Conservation (phyloP, 1,140 invertebrate species). For the Doryteuthis pealeii region DNA sequence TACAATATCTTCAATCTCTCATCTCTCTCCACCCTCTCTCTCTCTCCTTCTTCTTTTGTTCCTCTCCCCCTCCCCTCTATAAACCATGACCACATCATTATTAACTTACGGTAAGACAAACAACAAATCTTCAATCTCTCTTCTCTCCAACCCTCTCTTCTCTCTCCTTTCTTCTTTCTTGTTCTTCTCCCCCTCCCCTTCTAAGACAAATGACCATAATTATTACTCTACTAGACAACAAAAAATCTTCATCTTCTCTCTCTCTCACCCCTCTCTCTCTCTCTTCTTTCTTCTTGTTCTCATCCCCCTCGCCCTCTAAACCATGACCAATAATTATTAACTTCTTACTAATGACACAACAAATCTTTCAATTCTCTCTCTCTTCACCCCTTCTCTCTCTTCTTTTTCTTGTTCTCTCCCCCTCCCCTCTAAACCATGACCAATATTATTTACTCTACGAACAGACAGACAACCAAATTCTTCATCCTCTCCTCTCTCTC, state of each 20-base stretch:
- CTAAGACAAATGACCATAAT: too few relatives aligned
- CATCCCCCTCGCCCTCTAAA: slow-evolving; percentile 7
- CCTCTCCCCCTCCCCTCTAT: not conserved
- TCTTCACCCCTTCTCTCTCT: slow-evolving; percentile 3
- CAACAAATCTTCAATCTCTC: not conserved
- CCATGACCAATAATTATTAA: too few relatives aligned
- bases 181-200: slow-evolving; percentile 8
- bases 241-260: too few relatives aligned
- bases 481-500: slow-evolving; percentile 10
- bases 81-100: too few relatives aligned
- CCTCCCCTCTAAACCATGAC: too few relatives aligned
- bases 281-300: not conserved
- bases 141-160: not conserved
- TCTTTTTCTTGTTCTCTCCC: too few relatives aligned
- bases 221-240: too few relatives aligned
- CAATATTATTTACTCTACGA: too few relatives aligned
- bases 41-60: not conserved
- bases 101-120: too few relatives aligned
- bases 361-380: not conserved
- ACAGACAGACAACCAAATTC: too few relatives aligned
- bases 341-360: too few relatives aligned
- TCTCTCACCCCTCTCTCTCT: not conserved
- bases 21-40: not conserved
- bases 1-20: not conserved
- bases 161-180: not conserved